phyloP scores from a whole-genome alignment of 2,888 invertebrate genomes.

The Penaeus monodon region DNA sequence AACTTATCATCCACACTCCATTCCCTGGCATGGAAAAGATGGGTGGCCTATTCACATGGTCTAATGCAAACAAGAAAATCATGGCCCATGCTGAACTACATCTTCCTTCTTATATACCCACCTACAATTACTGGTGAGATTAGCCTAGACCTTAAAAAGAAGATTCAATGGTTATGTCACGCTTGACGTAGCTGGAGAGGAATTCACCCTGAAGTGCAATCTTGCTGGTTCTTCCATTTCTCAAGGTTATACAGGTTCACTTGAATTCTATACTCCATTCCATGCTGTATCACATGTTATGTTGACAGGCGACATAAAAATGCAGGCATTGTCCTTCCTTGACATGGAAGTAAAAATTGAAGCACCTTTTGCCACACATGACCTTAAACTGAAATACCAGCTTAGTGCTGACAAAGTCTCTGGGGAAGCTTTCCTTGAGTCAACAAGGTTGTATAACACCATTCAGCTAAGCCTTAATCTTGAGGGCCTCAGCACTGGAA shows the following conservation, averaged over 20 bases:
- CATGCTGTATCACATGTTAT: constrained; percentile 28
- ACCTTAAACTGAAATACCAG: constrained; percentile 21
- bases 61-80: constrained; percentile 28
- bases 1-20: constrained; percentile 53
- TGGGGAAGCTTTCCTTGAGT: constrained; percentile 9
- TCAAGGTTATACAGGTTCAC: constrained; percentile 24
- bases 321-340: neutral
- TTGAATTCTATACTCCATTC: constrained; percentile 53
- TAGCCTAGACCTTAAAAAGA: constrained; percentile 29
- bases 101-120: constrained; percentile 39
- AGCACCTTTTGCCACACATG: constrained; percentile 27
- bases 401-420: neutral
- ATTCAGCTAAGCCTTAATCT: constrained; percentile 10
- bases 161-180: constrained; percentile 43
- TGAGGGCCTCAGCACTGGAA: neutral
- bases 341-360: constrained; percentile 35
- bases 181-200: constrained; percentile 43
- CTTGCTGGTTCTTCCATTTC: constrained; percentile 21
- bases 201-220: constrained; percentile 36
- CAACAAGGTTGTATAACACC: neutral
- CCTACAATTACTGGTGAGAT: constrained; percentile 41
- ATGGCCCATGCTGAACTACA: constrained; percentile 39
- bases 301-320: constrained; percentile 38
- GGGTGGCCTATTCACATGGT: constrained; percentile 52
- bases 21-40: constrained; percentile 50